Evolutionary conservation across 2,888 invertebrate genomes (phyloP).

Genomic region (Melanostoma mellinum): DNA sequence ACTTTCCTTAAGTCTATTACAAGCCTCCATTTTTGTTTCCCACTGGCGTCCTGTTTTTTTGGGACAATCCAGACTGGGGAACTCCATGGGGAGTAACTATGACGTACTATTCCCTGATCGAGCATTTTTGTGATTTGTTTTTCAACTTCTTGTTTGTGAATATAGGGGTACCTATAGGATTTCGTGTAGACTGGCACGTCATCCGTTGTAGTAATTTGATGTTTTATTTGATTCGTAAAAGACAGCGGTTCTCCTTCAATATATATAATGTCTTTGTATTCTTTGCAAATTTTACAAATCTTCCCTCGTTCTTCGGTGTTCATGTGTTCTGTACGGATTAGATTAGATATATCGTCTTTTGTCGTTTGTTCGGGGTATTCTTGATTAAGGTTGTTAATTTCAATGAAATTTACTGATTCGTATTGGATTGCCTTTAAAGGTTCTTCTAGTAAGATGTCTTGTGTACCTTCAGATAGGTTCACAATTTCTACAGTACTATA

Average conservation of each 20-base stretch:
- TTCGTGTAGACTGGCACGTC: too few relatives aligned
- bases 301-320: slow-evolving; percentile 10
- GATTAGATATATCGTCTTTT: background rate
- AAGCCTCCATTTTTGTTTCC: slow-evolving; percentile 29
- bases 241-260: slow-evolving; percentile 18
- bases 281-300: slow-evolving; percentile 6
- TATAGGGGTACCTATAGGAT: too few relatives aligned
- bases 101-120: too few relatives aligned
- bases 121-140: too few relatives aligned
- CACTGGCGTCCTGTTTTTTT: slow-evolving; percentile 32
- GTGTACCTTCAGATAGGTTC: too few relatives aligned
- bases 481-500: too few relatives aligned
- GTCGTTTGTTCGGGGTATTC: background rate
- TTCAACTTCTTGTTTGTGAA: too few relatives aligned
- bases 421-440: too few relatives aligned
- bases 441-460: too few relatives aligned
- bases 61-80: slow-evolving; percentile 42
- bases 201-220: too few relatives aligned
- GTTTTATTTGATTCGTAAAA: slow-evolving; percentile 33
- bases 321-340: slow-evolving; percentile 14
- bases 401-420: slow-evolving; percentile 21
- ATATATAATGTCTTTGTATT: slow-evolving; percentile 29
- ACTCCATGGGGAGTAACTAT: slow-evolving; percentile 18
- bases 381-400: slow-evolving; percentile 30
- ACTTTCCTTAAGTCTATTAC: slow-evolving; percentile 45